Evolutionary conservation across 1,140 invertebrate genomes (phyloP), one percentile per base, ranked within the genome.

Genomic region (Leptopilina clavipes): DNA sequence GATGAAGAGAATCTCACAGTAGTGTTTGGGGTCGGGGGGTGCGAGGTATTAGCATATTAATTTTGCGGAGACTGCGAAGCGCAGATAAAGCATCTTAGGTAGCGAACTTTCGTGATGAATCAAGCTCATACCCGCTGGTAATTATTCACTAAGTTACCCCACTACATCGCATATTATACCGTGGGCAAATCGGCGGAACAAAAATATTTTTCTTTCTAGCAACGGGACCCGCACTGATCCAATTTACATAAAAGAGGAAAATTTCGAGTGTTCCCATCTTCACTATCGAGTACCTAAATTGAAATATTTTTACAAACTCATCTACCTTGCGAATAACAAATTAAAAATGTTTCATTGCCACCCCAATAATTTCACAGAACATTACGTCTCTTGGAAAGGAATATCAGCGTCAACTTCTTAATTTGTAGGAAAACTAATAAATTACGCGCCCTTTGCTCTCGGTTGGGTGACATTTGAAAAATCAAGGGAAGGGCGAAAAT

Each of bases 51-150:
- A 89, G 88, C 89, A 90, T 90, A 90, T 90, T 89, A 90, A 90
- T 89, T 90, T 89, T 86, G 83, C 82, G 78, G 86, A 88, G 88
- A 89, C 87, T 90, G 87, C 86, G 88, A 85, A 81, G 85, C 88
- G 86, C 84, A 90, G 89, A 90, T 90, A 90, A 90, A 90, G 88
- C 88, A 90, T 90, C 89, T 90, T 89, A 90, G 85, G 89, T 87
- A 88, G 86, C 84, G 86, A 90, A 90, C 88, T 90, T 90, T 81
- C 84, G 87, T 87, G 87, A 89, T 90, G 88, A 90, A 90, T 90
- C 89, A 90, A 89, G 89, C 89, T 90, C 89, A 88, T 88, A 85
- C 84, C 85, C 82, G 79, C 82, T 59, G 79, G 84, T 89, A 89
- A 90, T 90, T 90, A 89, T 88, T 89, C 88, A 86, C 84, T 87